Percentiles rank a stretch among this genome's conserved stretches.
Conservation (phyloP, 53 echinoderm and acorn worm species). For the Zoroaster sp. region DNA sequence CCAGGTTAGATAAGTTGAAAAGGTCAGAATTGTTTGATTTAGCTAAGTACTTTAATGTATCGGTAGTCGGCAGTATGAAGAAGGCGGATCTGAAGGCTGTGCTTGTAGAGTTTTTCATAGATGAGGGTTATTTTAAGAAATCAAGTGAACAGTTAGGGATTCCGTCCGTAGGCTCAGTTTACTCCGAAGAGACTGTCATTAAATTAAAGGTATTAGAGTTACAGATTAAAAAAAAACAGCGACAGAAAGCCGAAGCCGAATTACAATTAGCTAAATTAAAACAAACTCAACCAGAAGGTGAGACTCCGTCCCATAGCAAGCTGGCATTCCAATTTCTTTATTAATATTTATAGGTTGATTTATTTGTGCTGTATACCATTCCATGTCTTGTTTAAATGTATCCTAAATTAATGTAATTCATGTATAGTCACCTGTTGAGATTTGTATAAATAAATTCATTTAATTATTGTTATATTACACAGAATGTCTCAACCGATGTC, state of each 20-base stretch:
- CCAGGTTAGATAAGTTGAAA: not conserved
- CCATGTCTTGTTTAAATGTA: no score
- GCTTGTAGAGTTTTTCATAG: not conserved
- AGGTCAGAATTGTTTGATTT: constrained; percentile 13
- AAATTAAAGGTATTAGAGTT: not conserved
- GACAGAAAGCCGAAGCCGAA: not conserved
- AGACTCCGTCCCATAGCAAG: not conserved
- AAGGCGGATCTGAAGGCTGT: not conserved
- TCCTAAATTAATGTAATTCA: no score
- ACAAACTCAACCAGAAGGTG: not conserved
- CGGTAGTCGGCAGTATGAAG: constrained; percentile 5
- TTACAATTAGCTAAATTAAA: not conserved
- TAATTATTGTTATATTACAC: no score
- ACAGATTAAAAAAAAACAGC: constrained; percentile 12
- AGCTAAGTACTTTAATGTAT: constrained; percentile 14
- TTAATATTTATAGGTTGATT: no score
- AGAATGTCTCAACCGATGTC: no score
- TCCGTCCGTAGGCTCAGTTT: not conserved
- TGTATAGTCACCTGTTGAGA: no score
- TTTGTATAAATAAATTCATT: no score
- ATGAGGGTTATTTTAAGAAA: not conserved
- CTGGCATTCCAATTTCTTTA: no score
- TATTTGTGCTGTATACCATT: no score
- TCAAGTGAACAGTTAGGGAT: not conserved
- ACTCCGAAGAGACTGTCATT: not conserved